phyloP scores from a whole-genome alignment of 1,140 invertebrate species.

The Heliconius melpomene region DNA sequence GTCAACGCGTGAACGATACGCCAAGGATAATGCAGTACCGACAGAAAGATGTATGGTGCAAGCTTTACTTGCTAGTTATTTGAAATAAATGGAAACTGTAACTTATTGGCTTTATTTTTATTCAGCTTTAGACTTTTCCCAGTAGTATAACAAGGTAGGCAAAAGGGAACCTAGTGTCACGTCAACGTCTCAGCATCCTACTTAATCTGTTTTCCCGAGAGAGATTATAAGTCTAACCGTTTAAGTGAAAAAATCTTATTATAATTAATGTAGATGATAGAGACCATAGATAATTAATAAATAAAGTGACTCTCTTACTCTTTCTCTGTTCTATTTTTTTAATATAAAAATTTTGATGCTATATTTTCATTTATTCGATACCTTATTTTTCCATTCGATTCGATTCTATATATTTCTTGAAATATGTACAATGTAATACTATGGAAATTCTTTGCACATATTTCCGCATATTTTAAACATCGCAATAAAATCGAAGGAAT shows the following conservation, averaged over 20 bases:
- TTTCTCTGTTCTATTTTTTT: no score
- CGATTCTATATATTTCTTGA: neutral
- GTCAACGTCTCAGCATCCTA: no score
- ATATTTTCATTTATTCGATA: no score
- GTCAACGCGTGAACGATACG: slow-evolving; percentile 7
- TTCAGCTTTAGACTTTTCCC: neutral
- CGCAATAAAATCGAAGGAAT: slow-evolving; percentile 1
- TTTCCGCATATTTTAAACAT: neutral
- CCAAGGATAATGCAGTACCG: slow-evolving; percentile 14
- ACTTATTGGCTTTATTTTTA: neutral
- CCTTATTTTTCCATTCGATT: neutral
- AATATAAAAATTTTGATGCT: no score
- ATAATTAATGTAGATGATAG: no score
- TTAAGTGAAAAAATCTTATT: no score
- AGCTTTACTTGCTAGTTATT: neutral
- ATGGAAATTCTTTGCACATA: neutral
- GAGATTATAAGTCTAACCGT: no score
- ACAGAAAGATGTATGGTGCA: slow-evolving; percentile 8
- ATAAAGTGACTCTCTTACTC: no score
- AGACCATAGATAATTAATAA: no score
- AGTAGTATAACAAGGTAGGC: no score
- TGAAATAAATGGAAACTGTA: neutral
- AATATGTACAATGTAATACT: neutral
- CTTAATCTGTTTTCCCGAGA: no score
- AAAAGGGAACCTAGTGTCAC: no score